Evolutionary conservation across 2,888 invertebrate genomes (phyloP), one percentile per base, ranked within the genome.

Genomic region (Tolmerus cingulatus): DNA sequence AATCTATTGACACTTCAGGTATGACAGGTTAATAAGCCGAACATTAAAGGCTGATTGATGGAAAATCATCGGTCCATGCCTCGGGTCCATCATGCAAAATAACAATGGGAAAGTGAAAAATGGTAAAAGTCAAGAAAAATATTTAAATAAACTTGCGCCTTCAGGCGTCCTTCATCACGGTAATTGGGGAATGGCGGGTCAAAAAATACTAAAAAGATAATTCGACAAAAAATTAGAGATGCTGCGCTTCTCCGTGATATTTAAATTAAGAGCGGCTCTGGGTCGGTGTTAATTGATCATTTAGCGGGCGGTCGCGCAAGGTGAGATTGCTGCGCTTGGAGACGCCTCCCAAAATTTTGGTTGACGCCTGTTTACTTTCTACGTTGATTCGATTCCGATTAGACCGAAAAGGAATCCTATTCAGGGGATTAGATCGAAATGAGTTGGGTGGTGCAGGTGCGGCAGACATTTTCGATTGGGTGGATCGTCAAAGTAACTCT

Each of bases 21-120:
- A 86, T 88, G 88, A 88, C 88, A 88, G 88, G 88, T 88, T 88
- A 88, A 88, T 88, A 88, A 88, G 88, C 86, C 82, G 88, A 82
- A 74, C 82, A 86, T 86, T 86, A 88, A 46, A 78, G 76, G 55
- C 77, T 88, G 88, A 88, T 88, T 88, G 88, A 88, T 88, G 88
- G 81, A 88, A 86, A 86, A 40, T 57, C 82, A 84, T 51, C 79
- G 30, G 79, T 51, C 37, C 82, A 66, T 66, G 34, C 34, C 40
- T 66, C 30, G 16, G 5, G 82, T 30, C 82, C 12, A 46, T 79
- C 30, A 19, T 79, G 51, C 46, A 79, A 79, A 79, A 51, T 34
- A 46, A 66, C 57, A 84, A 84, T 66, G 37, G 23, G 51, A 84
- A 34, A 82, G 66, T 66, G 66, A 82, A 82, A 82, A 82, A 66